Base-by-base conservation (phyloP, 2,113 vertebrate species). In the Pterophyllum scalare region DNA sequence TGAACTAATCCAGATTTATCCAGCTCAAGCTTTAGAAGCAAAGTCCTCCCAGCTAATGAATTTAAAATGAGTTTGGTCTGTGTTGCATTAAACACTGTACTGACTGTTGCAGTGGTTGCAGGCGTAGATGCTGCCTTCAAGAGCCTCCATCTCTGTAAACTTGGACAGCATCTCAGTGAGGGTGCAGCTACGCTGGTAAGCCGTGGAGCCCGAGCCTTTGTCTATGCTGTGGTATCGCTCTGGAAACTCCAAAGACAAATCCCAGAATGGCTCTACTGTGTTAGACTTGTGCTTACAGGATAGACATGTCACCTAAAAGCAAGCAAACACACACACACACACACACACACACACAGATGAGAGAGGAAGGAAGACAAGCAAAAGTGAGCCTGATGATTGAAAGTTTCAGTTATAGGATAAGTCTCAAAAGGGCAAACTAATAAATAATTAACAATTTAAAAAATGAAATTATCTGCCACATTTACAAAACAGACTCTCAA, bases 101-200 rank as follows among this genome's bases (percentile, higher is more conserved):
- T 98, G 72, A 99, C 98, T 97, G 97, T 99, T 99, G 96, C 98
- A 99, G 83, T 97, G 97, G 96, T 99, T 98, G 79, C 98, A 99
- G n/a, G 98, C 97, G 14, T 99, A 99, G 91, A 99, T 98, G 92
- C 97, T 96, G 54, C 98, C 98, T 93, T 99, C 98, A 85, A 99
- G 96, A 65, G 97, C 97, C 91, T 99, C 98, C 1, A 97, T 99
- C 95, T 99, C 98, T 0, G 98, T 99, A 96, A 99, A 99, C 94
- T 99, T 99, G 94, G 98, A 98, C 94, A 99, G 88, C 98, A 99
- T 99, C 92, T 99, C 98, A 0, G 97, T 98, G 76, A 99, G 97
- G 85, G 97, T 95, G 96, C 98, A 99, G 96, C 98, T 96, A 17
- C 95, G 95, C 85, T 97, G 97, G 87, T 92, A 95, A 58, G 95